Evolutionary conservation across 2,888 invertebrate species (phyloP).

Genomic region (Euplexia lucipara): DNA sequence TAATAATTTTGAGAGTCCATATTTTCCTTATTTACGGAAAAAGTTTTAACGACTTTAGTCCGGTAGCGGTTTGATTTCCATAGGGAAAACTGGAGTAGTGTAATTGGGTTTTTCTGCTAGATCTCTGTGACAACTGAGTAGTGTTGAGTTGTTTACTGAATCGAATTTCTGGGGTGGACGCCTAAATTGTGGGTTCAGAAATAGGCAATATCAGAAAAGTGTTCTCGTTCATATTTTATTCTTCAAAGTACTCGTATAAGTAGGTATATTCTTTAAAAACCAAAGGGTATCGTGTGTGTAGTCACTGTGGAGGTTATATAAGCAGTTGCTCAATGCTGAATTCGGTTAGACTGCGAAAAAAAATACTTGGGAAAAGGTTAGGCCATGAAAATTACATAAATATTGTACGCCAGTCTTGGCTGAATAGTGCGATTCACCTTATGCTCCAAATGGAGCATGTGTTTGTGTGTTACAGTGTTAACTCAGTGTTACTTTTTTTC

Average conservation of each 20-base stretch:
- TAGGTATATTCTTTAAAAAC: too few species aligned
- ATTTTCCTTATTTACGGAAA: not conserved
- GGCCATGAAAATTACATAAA: too few species aligned
- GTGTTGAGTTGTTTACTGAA: not conserved
- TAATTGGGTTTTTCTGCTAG: slow-evolving; percentile 28
- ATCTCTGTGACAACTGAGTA: not conserved
- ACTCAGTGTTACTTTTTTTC: too few species aligned
- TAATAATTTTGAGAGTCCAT: not conserved
- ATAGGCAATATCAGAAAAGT: not conserved
- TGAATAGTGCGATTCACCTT: too few species aligned
- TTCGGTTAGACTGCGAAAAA: too few species aligned
- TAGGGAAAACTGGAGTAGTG: slow-evolving; percentile 22
- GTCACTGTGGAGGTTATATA: too few species aligned
- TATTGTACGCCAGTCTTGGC: too few species aligned
- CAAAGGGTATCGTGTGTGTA: too few species aligned
- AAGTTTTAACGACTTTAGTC: slow-evolving; percentile 29
- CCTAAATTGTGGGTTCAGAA: slow-evolving; percentile 13
- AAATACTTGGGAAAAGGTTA: too few species aligned
- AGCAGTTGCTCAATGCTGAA: too few species aligned
- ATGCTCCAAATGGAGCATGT: too few species aligned
- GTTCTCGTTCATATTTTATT: not conserved
- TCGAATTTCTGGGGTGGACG: not conserved
- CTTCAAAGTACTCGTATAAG: not conserved
- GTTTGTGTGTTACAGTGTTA: too few species aligned
- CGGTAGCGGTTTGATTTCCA: slow-evolving; percentile 33